A percentile compares a stretch with the other conserved stretches of the same genome.
phyloP scores from a whole-genome alignment of 2,113 vertebrate species.

The Silurus glanis region DNA sequence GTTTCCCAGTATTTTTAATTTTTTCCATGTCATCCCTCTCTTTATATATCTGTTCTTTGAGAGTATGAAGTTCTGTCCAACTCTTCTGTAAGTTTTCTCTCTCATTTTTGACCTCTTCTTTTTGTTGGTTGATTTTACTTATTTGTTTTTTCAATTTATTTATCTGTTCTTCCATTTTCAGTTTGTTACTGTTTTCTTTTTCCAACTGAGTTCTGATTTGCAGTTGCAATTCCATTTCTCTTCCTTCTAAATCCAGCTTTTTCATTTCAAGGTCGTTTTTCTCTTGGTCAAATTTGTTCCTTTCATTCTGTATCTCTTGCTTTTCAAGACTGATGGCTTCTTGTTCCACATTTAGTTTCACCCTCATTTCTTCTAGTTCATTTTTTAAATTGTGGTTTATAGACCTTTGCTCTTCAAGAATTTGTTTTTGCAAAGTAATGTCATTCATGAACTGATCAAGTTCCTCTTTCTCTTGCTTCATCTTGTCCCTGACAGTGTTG shows the following conservation, averaged over 20 bases:
- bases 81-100: neutral
- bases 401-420: neutral
- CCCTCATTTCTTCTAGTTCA: neutral
- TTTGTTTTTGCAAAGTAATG: neutral
- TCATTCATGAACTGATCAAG: neutral
- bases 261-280: too few species aligned
- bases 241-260: too few species aligned
- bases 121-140: neutral
- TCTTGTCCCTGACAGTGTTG: neutral
- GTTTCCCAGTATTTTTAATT: constrained; percentile 4
- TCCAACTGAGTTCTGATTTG: neutral
- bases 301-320: constrained; percentile 25
- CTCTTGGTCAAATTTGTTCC: neutral
- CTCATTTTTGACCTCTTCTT: constrained; percentile 8
- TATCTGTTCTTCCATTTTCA: constrained; percentile 15
- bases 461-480: constrained; percentile 7
- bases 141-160: neutral
- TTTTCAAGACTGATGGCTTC: neutral
- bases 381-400: neutral
- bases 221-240: neutral
- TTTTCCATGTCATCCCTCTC: constrained; percentile 3
- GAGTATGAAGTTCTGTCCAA: neutral
- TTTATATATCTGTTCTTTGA: neutral
- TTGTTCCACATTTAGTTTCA: neutral
- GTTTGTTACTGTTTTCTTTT: neutral